Evolutionary conservation across 2,888 invertebrate species (phyloP).

Genomic region (Cheilosia soror): DNA sequence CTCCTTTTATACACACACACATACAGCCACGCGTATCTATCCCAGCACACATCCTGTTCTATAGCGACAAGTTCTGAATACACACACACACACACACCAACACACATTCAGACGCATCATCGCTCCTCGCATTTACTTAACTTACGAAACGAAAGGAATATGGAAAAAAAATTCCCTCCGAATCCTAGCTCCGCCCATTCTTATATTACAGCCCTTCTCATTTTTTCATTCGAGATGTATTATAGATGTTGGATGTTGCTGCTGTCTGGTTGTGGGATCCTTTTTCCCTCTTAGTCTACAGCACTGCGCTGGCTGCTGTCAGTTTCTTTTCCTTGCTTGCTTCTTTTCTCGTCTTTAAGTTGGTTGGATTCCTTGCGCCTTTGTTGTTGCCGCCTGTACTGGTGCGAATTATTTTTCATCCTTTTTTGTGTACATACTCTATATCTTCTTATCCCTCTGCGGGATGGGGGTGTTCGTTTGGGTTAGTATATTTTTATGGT

Average conservation of each 20-base stretch:
- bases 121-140: constrained; percentile 70
- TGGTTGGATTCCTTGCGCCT: constrained; percentile 52
- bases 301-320: constrained; percentile 50
- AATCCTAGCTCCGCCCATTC: constrained; percentile 73
- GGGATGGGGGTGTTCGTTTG: background rate
- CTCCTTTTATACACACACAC: constrained; percentile 36
- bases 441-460: constrained; percentile 32
- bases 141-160: constrained; percentile 62
- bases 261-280: constrained; percentile 15
- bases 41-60: constrained; percentile 6
- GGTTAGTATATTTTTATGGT: constrained; percentile 25
- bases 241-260: constrained; percentile 55
- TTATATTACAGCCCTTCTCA: constrained; percentile 70
- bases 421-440: constrained; percentile 20
- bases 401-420: background rate
- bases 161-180: constrained; percentile 60
- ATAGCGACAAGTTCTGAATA: constrained; percentile 28
- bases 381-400: constrained; percentile 11
- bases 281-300: constrained; percentile 49
- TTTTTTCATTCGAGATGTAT: constrained; percentile 62
- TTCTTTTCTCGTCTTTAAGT: constrained; percentile 60
- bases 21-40: constrained; percentile 3
- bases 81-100: constrained; percentile 6
- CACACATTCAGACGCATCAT: constrained; percentile 51
- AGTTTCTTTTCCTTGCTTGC: constrained; percentile 60